Evolutionary conservation across 1,140 invertebrate genomes (phyloP).

Genomic region (Lanistes nyassanus): DNA sequence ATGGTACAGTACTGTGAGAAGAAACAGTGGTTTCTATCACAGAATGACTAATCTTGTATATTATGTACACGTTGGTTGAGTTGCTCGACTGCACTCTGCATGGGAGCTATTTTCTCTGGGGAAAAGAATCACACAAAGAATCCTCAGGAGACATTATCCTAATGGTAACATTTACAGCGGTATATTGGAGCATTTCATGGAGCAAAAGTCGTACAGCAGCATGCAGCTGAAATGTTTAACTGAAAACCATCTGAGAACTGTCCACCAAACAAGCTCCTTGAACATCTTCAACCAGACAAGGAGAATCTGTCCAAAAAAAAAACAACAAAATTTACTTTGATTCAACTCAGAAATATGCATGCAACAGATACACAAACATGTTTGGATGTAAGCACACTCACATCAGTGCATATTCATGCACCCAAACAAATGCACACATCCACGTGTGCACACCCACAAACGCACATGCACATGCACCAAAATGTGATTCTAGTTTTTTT

Average conservation of each 20-base stretch:
- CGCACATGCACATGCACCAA: conserved; percentile 1
- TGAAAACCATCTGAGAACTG: conserved; percentile 26
- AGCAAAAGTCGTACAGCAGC: too few relatives aligned
- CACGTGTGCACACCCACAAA: neutral
- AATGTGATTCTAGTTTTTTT: neutral
- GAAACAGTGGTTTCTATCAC: too few relatives aligned
- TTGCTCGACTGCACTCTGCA: too few relatives aligned
- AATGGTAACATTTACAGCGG: too few relatives aligned
- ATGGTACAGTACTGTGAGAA: too few relatives aligned
- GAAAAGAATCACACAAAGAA: too few relatives aligned
- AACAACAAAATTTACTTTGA: neutral
- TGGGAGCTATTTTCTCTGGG: too few relatives aligned
- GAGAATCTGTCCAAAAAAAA: conserved; percentile 48
- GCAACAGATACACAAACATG: neutral
- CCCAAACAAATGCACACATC: neutral
- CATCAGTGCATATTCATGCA: neutral
- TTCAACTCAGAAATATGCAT: neutral
- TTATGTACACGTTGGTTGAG: too few relatives aligned
- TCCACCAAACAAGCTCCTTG: conserved; percentile 40
- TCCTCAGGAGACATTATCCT: too few relatives aligned
- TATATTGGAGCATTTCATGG: too few relatives aligned
- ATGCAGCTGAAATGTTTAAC: neutral
- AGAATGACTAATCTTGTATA: too few relatives aligned
- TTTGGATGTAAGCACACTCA: neutral
- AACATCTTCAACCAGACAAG: conserved; percentile 44